phyloP scores from a whole-genome alignment of 1,140 invertebrate genomes.

The Araneus ventricosus region DNA sequence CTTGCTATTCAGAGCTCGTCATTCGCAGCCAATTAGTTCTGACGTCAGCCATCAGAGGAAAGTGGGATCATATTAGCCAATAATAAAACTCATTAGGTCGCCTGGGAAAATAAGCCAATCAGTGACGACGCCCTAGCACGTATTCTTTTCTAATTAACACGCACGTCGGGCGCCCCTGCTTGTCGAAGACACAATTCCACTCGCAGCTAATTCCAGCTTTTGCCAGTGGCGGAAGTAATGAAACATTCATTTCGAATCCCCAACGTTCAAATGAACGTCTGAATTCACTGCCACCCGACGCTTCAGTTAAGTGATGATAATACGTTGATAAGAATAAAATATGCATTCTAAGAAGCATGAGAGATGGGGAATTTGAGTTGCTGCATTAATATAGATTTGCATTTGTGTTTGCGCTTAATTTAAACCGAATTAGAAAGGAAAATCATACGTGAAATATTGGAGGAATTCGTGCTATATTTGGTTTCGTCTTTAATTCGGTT shows the following conservation, averaged over 20 bases:
- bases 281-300: background rate
- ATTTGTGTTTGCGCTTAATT: no score
- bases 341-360: no score
- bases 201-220: background rate
- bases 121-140: slow-evolving; percentile 15
- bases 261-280: background rate
- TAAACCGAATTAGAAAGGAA: no score
- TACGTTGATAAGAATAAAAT: background rate
- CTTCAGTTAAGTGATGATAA: background rate
- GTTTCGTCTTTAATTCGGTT: no score
- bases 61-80: slow-evolving; percentile 52
- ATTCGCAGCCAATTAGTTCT: slow-evolving; percentile 26
- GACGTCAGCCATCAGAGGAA: slow-evolving; percentile 21
- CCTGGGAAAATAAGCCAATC: slow-evolving; percentile 40
- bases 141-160: slow-evolving; percentile 47
- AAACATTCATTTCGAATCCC: slow-evolving; percentile 17
- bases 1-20: slow-evolving; percentile 13
- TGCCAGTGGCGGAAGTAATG: background rate
- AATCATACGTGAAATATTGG: no score
- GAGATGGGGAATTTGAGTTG: no score
- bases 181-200: background rate
- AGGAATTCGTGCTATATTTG: no score
- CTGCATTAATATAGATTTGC: no score
- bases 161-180: background rate
- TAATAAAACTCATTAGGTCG: slow-evolving; percentile 36